Evolutionary conservation across 2,888 invertebrate genomes (phyloP), one percentile per base, ranked within the genome.

Genomic region (Bembecia ichneumoniformis): DNA sequence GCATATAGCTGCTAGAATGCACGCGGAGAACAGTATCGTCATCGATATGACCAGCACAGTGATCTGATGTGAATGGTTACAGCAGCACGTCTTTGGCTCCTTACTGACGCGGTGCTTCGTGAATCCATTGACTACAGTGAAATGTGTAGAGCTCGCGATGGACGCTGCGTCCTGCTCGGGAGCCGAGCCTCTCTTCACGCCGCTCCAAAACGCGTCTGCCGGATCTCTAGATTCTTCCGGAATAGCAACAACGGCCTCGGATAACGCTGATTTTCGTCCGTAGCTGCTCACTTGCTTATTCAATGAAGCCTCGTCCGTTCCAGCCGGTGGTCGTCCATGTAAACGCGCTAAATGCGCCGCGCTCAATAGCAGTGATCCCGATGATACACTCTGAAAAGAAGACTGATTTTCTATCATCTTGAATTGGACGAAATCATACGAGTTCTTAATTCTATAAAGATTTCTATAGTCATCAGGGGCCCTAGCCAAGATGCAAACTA

Each of bases 111-210:
- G 89, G 55, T 89, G 89, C 64, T 92, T 90, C 49, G 91, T 90
- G 62, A 92, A 90, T 50, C 93, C 93, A 71, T 95, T 95, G 53
- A 95, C 93, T 50, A 95, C 93, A 10, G 95, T 95, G 74, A 95
- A 95, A 77, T 95, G 95, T 68, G 93, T 95, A 54, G 95, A 95
- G 80, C 95, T 95, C 49, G 94, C 95, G 53, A 94, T 88, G 40
- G 95, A 95, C 52, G 90, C 89, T 48, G 90, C 89, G 73, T 95
- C 95, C 45, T 74, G 75, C 16, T 58, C 89, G 34, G 92, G 91
- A 51, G 71, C 73, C 1, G 81, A 73, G 17, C 75, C 78, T 44
- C 82, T 64, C 57, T 87, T 88, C n/a, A 88, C 87, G 34, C 82
- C 87, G 46, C 67, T 77, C 88, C 88, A 88, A 55, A 80, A 76